Conservation (phyloP, 2,113 vertebrate genomes). For the Anarhynchus alexandrinus region DNA sequence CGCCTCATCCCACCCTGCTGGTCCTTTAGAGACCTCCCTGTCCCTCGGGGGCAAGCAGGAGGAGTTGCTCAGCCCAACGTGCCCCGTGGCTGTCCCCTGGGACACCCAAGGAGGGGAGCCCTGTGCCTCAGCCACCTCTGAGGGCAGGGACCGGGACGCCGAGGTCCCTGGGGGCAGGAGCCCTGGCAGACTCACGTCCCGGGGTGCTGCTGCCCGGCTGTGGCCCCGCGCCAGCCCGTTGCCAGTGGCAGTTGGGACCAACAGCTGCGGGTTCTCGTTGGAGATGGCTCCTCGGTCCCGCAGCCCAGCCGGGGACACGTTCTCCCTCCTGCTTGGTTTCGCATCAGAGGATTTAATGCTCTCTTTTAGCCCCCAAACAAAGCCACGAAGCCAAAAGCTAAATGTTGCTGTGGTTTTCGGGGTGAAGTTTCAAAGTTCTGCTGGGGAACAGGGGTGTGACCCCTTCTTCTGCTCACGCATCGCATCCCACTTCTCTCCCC, state of each 20-base stretch:
- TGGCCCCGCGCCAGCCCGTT: fast-evolving
- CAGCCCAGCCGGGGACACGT: fast-evolving
- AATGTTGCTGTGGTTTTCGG: neutral
- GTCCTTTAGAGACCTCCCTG: neutral
- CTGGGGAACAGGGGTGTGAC: neutral
- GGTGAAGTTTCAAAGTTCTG: neutral
- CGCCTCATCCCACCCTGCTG: neutral
- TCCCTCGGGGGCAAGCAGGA: fast-evolving
- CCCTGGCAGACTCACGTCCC: fast-evolving
- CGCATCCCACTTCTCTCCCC: neutral
- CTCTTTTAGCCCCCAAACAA: neutral
- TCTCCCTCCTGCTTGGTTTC: neutral
- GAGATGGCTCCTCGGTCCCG: neutral
- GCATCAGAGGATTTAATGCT: neutral
- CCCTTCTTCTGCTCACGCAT: neutral
- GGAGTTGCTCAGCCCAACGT: neutral
- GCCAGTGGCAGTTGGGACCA: neutral
- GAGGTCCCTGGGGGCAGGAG: neutral
- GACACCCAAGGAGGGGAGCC: neutral
- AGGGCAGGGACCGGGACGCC: neutral
- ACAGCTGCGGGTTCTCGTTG: neutral
- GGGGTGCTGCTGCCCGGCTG: neutral
- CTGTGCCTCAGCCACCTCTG: fast-evolving
- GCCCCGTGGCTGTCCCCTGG: neutral
- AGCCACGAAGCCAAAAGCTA: neutral